Conservation (phyloP, 2,113 vertebrate species). For the Indicator maculatus region DNA sequence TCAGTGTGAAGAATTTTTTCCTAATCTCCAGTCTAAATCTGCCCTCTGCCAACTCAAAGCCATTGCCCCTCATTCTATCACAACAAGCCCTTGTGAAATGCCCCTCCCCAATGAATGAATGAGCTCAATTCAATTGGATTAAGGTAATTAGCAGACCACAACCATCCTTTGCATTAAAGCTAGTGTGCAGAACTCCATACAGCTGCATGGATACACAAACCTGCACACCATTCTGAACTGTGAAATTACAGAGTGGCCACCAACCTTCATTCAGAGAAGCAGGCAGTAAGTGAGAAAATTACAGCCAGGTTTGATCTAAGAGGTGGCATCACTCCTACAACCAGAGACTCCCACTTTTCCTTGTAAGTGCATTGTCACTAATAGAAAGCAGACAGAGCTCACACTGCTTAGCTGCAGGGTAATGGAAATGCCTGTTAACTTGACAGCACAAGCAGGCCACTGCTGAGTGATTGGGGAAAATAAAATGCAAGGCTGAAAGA, state of each 20-base stretch:
- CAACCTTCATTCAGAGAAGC: neutral
- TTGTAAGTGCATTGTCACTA: neutral
- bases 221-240: slow-evolving; percentile 60
- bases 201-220: slow-evolving; percentile 71
- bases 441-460: neutral
- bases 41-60: no score
- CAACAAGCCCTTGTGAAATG: no score
- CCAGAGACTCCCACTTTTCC: neutral
- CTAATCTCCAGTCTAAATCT: no score
- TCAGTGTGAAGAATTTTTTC: no score
- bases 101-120: slow-evolving; percentile 28
- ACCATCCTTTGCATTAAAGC: slow-evolving; percentile 67
- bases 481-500: neutral
- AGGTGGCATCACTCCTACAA: neutral
- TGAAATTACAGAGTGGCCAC: slow-evolving; percentile 69
- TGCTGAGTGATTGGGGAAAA: neutral
- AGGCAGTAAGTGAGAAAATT: neutral
- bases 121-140: slow-evolving; percentile 75
- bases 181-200: slow-evolving; percentile 75
- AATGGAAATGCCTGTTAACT: neutral
- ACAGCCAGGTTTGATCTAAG: neutral
- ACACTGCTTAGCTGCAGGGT: neutral
- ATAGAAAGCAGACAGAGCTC: neutral
- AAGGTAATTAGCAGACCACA: slow-evolving; percentile 74
- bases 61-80: no score